phyloP scores from a whole-genome alignment of 1,140 invertebrate genomes.

The Drosophila lowei region DNA sequence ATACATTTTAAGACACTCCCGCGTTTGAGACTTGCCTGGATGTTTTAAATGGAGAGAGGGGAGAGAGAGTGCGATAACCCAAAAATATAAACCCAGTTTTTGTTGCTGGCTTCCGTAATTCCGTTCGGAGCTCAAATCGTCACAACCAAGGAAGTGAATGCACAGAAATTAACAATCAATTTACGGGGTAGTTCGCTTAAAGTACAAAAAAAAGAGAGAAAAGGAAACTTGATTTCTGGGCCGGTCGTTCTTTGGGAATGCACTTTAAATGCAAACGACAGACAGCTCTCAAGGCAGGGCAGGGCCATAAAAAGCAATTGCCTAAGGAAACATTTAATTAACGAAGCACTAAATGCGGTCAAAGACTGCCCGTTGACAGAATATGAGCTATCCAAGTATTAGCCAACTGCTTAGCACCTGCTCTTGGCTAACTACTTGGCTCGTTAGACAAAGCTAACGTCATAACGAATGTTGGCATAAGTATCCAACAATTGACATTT shows the following conservation, averaged over 20 bases:
- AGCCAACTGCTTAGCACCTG: slow-evolving; percentile 35
- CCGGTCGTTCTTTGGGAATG: slow-evolving; percentile 29
- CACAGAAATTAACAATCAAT: not conserved
- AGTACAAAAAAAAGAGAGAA: slow-evolving; percentile 33
- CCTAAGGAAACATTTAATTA: slow-evolving; percentile 43
- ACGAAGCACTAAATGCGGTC: slow-evolving; percentile 24
- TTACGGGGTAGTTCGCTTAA: slow-evolving; percentile 20
- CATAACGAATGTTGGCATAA: slow-evolving; percentile 43
- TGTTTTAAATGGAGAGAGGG: not conserved
- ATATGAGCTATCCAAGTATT: slow-evolving; percentile 1
- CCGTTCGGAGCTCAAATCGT: too few species aligned
- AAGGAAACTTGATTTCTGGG: slow-evolving; percentile 47
- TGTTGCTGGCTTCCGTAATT: slow-evolving; percentile 5
- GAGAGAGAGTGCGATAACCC: not conserved
- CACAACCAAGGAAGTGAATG: slow-evolving; percentile 13
- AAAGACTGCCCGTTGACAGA: slow-evolving; percentile 7
- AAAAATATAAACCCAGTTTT: slow-evolving; percentile 24
- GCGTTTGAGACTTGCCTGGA: not conserved
- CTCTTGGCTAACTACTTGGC: slow-evolving; percentile 12
- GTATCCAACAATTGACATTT: slow-evolving; percentile 59
- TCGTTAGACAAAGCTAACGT: slow-evolving; percentile 19
- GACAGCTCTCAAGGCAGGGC: slow-evolving; percentile 60
- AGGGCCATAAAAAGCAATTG: slow-evolving; percentile 33
- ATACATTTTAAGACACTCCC: not conserved
- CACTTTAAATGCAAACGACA: slow-evolving; percentile 56